These are phyloP conservation scores for Paralvinella palmiformis DNA, from an alignment of 1,140 invertebrate genomes.

Conservation along the genomic window DNA sequence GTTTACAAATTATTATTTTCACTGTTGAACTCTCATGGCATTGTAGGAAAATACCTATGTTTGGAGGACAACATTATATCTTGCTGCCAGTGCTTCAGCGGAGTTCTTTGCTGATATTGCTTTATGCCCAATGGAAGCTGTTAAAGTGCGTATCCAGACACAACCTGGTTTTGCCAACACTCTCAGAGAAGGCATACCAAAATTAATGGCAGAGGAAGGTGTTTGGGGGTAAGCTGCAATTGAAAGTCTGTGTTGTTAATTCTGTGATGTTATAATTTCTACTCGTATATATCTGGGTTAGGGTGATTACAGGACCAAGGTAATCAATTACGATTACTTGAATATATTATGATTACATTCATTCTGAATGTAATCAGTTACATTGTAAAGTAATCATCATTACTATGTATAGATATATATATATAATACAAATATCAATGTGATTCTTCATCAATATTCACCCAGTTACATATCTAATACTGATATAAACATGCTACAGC, in stretches of 20 bases:
- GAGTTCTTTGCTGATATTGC: conserved; percentile 99
- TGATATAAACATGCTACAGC: too few relatives aligned
- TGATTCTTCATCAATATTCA: too few relatives aligned
- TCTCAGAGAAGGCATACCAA: conserved; percentile 80
- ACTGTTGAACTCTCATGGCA: conserved; percentile 25
- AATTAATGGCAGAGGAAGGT: conserved; percentile 61
- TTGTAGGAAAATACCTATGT: conserved; percentile 76
- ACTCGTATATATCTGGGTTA: too few relatives aligned
- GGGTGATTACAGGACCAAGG: too few relatives aligned
- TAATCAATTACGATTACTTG: too few relatives aligned
- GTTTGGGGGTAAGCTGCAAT: conserved; percentile 45
- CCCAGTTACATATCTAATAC: too few relatives aligned
- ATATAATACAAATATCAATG: too few relatives aligned
- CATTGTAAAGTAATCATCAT: too few relatives aligned
- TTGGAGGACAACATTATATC: conserved; percentile 87
- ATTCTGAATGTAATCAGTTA: too few relatives aligned
- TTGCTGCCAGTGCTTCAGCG: conserved; percentile 90
- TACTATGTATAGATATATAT: too few relatives aligned
- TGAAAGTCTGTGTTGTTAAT: too few relatives aligned
- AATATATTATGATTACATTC: too few relatives aligned
- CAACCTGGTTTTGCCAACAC: conserved; percentile 86
- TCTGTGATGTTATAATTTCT: neutral
- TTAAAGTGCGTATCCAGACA: conserved; percentile 95
- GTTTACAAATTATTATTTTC: neutral
- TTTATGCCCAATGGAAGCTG: conserved; percentile 94